Evolutionary conservation across 1,140 invertebrate species (phyloP).

Genomic region (Micrasema longulum): DNA sequence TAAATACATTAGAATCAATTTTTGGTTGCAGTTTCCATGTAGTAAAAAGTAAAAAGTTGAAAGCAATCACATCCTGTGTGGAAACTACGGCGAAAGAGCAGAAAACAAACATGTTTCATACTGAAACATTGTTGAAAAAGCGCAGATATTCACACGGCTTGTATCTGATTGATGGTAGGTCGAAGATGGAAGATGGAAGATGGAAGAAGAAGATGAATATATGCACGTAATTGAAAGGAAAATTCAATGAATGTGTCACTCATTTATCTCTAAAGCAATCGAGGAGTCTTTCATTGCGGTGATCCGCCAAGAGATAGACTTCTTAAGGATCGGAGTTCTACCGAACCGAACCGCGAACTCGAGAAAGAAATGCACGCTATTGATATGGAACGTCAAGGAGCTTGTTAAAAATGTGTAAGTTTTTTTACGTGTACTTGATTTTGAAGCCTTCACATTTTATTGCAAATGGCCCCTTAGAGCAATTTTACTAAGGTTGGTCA

Average conservation of each 20-base stretch:
- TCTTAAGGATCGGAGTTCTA: neutral
- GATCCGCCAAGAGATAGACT: constrained; percentile 41
- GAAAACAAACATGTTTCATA: neutral
- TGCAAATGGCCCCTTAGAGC: too few relatives aligned
- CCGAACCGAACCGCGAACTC: too few relatives aligned
- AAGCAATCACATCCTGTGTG: too few relatives aligned
- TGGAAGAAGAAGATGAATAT: neutral
- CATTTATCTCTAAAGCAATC: constrained; percentile 42
- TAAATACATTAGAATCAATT: too few relatives aligned
- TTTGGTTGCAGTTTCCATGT: too few relatives aligned
- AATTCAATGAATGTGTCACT: constrained; percentile 46
- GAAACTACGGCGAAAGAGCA: too few relatives aligned
- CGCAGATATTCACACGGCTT: neutral
- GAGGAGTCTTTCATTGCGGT: constrained; percentile 28
- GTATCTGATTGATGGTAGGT: too few relatives aligned
- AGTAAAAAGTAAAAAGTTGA: neutral
- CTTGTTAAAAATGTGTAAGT: too few relatives aligned
- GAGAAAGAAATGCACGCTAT: constrained; percentile 15
- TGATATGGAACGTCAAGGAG: neutral
- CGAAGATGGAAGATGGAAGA: too few relatives aligned
- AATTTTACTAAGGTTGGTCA: too few relatives aligned
- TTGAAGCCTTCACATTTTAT: too few relatives aligned
- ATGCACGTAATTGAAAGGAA: constrained; percentile 49
- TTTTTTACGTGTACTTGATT: too few relatives aligned
- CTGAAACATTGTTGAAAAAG: neutral